Percentiles rank a stretch among this genome's conserved stretches.
Conservation (phyloP, 2,888 invertebrate genomes). For the Drosophila fulvimacula region DNA sequence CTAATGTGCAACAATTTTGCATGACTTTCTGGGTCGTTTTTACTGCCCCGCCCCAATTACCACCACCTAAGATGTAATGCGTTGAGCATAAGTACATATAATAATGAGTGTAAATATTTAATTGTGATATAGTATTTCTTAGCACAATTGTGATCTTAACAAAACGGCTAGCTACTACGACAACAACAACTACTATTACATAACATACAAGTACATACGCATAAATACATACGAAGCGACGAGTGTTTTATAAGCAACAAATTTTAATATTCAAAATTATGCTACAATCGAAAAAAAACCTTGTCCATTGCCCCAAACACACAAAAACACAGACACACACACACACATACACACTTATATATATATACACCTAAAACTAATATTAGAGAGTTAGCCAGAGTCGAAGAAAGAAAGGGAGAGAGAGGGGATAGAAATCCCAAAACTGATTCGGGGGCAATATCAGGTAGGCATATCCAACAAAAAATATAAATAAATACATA, state of each 20-base stretch:
- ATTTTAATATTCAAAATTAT: conserved; percentile 46
- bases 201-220: conserved; percentile 27
- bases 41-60: conserved; percentile 37
- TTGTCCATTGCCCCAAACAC: conserved; percentile 39
- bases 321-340: conserved; percentile 6
- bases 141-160: conserved; percentile 78
- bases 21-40: conserved; percentile 60
- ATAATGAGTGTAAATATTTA: conserved; percentile 75
- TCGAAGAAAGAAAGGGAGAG: neutral
- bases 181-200: conserved; percentile 60
- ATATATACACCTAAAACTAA: conserved; percentile 30
- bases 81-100: conserved; percentile 57
- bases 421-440: conserved; percentile 6
- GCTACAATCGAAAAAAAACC: conserved; percentile 23
- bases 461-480: conserved; percentile 51
- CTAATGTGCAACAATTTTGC: conserved; percentile 44
- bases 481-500: neutral
- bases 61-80: conserved; percentile 66
- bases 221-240: conserved; percentile 23
- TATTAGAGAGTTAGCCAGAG: conserved; percentile 10
- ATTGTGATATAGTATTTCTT: conserved; percentile 81
- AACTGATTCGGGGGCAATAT: conserved; percentile 39
- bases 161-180: conserved; percentile 76
- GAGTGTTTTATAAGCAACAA: conserved; percentile 57
- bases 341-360: conserved; percentile 7